Conservation (phyloP, 1,140 invertebrate species). For the Hestina assimilis region DNA sequence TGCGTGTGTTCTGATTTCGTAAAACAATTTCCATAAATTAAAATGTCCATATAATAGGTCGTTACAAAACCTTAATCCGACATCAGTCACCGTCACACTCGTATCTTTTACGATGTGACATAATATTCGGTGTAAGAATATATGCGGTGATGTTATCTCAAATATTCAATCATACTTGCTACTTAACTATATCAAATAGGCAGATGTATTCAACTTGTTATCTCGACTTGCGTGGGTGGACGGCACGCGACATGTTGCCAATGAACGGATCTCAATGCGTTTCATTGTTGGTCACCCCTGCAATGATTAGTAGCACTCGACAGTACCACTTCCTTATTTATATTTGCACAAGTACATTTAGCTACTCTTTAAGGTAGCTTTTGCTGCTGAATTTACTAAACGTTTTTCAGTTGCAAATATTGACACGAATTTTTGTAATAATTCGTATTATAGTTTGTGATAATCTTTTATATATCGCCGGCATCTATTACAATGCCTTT, state of each 20-base stretch:
- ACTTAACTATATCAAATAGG: slow-evolving; percentile 55
- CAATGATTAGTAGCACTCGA: slow-evolving; percentile 40
- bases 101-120: slow-evolving; percentile 23
- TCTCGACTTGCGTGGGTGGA: slow-evolving; percentile 69
- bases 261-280: slow-evolving; percentile 62
- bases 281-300: slow-evolving; percentile 64
- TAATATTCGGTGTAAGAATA: slow-evolving; percentile 22
- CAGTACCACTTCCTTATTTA: slow-evolving; percentile 64
- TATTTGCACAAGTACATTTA: slow-evolving; percentile 28
- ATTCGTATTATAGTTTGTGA: too few relatives aligned
- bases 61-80: slow-evolving; percentile 2
- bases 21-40: too few relatives aligned
- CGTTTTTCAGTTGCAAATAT: too few relatives aligned
- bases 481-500: too few relatives aligned
- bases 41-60: background rate
- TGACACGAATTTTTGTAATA: too few relatives aligned
- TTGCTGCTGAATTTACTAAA: background rate
- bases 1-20: too few relatives aligned
- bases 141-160: slow-evolving; percentile 26
- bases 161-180: slow-evolving; percentile 41
- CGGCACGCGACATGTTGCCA: slow-evolving; percentile 56
- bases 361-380: background rate
- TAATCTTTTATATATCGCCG: too few relatives aligned
- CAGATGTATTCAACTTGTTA: slow-evolving; percentile 74
- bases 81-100: slow-evolving; percentile 6